Base-by-base conservation (phyloP, 2,888 invertebrate genomes). In the Sabatieria punctata region DNA sequence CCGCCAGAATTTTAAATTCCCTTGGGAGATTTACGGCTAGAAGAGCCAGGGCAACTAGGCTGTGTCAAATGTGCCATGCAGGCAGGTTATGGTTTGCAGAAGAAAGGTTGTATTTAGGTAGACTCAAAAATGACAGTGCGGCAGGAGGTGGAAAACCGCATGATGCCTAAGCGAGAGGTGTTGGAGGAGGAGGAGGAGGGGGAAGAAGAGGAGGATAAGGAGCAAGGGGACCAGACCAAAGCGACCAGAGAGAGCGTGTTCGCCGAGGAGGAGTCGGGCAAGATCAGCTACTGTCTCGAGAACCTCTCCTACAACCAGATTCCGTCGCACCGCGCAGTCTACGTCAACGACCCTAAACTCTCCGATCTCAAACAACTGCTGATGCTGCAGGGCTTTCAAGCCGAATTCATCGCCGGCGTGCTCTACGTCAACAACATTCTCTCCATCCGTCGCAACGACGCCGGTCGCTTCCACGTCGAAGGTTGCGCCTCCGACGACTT, bases 401-500 rank as follows among this genome's bases (percentile, higher is more conserved):
- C 57, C 8, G 93, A 95, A 68, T 84, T 91, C 68, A 79, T 79
- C 24, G 83, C 80, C 23, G 93, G 93, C 40, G 84, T 86, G 8
- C 73, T 95, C 2, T 85, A 88, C 77, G 91, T 93, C 70, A 85
- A 85, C 62, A 84, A 85, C 66, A 82, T 83, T 35, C 76, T 93
- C 45, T 89, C 91, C 4, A 77, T 97, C 39, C 75, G 85, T 59
- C 69, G 85, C 80, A 78, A 84, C 68, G 91, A 93, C 60, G 79
- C 82, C 45, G 93, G 93, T 0, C 78, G 80, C 62, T 82, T 97
- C 35, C 80, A 85, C 30, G 70, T 97, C 49, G 95, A 97, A 71
- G 95, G 97, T 0, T 82, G 84, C 47, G 71, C 91, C 1, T 85
- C 86, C 6, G 86, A 89, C 59, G 91, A 95, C 56, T 97, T 89